Percentiles rank a stretch among this genome's conserved stretches.
Evolutionary conservation across 2,113 vertebrate genomes (phyloP).

Genomic region (Pangasianodon hypophthalmus): DNA sequence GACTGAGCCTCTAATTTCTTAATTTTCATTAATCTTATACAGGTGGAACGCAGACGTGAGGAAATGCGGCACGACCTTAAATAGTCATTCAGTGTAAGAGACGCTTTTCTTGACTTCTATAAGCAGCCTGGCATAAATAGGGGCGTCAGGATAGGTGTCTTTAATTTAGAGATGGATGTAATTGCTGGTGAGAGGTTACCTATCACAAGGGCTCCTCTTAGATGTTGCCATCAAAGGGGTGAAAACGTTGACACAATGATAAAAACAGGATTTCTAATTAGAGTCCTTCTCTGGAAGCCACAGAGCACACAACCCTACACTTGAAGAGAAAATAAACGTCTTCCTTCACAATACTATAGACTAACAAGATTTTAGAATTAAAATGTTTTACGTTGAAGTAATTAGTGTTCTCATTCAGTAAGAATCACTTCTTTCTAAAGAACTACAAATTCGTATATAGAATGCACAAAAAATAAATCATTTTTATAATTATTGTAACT

Average conservation of each 20-base stretch:
- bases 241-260: conserved; percentile 53
- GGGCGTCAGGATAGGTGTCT: conserved; percentile 48
- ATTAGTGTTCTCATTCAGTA: background rate
- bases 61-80: background rate
- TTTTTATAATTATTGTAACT: background rate
- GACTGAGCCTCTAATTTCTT: conserved; percentile 38
- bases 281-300: conserved; percentile 31
- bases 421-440: background rate
- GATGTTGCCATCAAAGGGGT: conserved; percentile 58
- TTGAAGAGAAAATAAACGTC: conserved; percentile 9
- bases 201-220: conserved; percentile 49
- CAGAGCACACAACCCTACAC: background rate
- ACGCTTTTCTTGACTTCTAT: conserved; percentile 31
- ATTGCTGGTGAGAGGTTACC: conserved; percentile 53
- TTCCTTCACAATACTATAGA: background rate
- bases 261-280: conserved; percentile 50
- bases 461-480: background rate
- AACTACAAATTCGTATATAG: background rate
- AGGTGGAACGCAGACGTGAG: conserved; percentile 39
- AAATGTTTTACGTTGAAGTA: background rate
- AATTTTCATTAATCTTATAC: conserved; percentile 35
- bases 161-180: conserved; percentile 57
- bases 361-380: background rate
- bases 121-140: conserved; percentile 36
- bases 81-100: conserved; percentile 3